Evolutionary conservation across 2,888 invertebrate species (phyloP), one percentile per base, ranked within the genome.

Genomic region (Drosophila paranaensis): DNA sequence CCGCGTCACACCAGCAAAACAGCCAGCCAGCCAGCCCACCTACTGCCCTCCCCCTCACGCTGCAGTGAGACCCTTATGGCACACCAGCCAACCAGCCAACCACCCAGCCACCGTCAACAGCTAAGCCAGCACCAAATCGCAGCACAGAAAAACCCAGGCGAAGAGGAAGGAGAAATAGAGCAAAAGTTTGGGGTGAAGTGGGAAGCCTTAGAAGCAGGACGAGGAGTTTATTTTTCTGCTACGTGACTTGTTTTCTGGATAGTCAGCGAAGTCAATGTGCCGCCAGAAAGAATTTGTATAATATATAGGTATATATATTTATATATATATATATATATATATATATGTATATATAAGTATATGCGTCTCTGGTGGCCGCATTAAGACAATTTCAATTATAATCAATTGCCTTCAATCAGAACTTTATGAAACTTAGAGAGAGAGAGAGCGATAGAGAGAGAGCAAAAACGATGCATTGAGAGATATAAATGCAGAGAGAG

Each of bases 201-300:
- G n/a, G 6, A 43, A 55, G 53, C 39, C 39, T 25, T 37, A 43
- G 16, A 48, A 46, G 33, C 64, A 39, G 58, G 48, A 71, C 66
- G 61, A 77, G 81, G 61, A 77, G 81, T 77, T 56, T 77, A 77
- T 77, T 71, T 87, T 71, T 71, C 53, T 54, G 74, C 58, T 81
- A 90, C 86, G 86, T 86, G 86, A 90, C 88, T 74, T 83, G 89
- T 68, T 83, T 86, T 86, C 64, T 58, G 64, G 74, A 84, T 85
- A 72, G 71, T 69, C 72, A 66, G 45, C 64, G 66, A 55, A 81
- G 90, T 89, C 83, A 73, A 88, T 88, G 76, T 69, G 61, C 39
- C 60, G 56, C 37, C 42, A 77, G 48, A 16, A 50, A 50, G 69
- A 69, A 66, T 51, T 54, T 58, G 35, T 13, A 53, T 61, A 50